Evolutionary conservation across 2,888 invertebrate genomes (phyloP).

Genomic region (Antheraea yamamai): DNA sequence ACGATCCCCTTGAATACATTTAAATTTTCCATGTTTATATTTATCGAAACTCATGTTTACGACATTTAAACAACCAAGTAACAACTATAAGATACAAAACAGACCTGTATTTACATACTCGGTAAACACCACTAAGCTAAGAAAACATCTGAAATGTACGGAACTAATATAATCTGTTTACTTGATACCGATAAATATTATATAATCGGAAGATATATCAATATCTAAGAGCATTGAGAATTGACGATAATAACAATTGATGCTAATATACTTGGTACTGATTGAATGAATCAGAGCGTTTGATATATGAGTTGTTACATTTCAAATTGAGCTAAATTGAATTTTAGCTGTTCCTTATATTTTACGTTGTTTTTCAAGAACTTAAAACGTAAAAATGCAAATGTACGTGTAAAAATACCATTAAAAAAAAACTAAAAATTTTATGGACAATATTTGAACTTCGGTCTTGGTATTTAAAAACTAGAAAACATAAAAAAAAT

Average conservation of each 20-base stretch:
- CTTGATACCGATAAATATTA: slow-evolving; percentile 6
- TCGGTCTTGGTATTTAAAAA: no score
- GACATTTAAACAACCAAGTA: neutral
- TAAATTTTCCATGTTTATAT: slow-evolving; percentile 17
- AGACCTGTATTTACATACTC: slow-evolving; percentile 1
- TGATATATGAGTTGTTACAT: no score
- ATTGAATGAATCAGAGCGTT: neutral
- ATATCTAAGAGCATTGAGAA: neutral
- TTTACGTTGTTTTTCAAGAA: no score
- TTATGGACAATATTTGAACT: no score
- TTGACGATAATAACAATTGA: neutral
- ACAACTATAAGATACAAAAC: neutral
- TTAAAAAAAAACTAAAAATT: no score
- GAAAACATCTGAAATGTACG: slow-evolving; percentile 12
- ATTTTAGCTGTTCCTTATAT: no score
- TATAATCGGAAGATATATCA: neutral
- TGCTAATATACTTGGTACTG: neutral
- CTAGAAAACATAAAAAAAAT: no score
- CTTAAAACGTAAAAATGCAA: no score
- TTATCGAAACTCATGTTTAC: neutral
- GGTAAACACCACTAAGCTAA: neutral
- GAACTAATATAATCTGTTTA: slow-evolving; percentile 9
- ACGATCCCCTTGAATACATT: neutral
- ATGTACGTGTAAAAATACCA: no score
- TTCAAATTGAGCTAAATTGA: no score